A percentile compares a stretch with the other conserved stretches of the same genome.
Conservation (phyloP, 2,113 vertebrate genomes). For the Rallus limicola region DNA sequence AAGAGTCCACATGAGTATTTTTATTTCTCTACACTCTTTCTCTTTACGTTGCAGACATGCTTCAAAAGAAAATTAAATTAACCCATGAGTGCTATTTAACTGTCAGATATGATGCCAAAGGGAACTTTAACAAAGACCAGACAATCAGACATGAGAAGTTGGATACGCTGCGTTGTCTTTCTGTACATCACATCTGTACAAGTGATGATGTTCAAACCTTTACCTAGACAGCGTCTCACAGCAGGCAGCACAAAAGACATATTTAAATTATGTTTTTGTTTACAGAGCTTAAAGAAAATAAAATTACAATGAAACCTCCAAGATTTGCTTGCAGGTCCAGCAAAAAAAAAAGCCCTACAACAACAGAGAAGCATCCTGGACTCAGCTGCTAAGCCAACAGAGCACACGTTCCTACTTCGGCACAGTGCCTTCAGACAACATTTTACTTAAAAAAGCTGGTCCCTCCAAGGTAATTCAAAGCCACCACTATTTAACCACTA, state of each 20-base stretch:
- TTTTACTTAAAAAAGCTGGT: neutral
- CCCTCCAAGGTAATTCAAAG: neutral
- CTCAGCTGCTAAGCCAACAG: neutral
- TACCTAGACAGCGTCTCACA: neutral
- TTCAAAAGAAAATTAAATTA: slow-evolving; percentile 22
- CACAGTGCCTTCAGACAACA: neutral
- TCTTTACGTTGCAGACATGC: neutral
- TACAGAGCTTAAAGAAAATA: neutral
- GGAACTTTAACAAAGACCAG: neutral
- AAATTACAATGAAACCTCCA: neutral
- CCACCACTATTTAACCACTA: neutral
- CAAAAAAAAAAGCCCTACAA: neutral
- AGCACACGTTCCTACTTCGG: accelerated
- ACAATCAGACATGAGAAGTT: neutral
- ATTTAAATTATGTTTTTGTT: neutral
- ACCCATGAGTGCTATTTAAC: neutral
- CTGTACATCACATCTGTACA: neutral
- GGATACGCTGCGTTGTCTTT: neutral
- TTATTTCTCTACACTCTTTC: neutral
- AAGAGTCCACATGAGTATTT: neutral
- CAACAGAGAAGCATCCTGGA: neutral
- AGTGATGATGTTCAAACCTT: neutral
- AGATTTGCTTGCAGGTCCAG: neutral
- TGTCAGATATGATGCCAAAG: neutral
- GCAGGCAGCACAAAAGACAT: neutral